Evolutionary conservation across 2,797 vertebrate genomes (phyloP), one percentile per base, ranked within the genome.

Genomic region (Takifugu ocellatus): DNA sequence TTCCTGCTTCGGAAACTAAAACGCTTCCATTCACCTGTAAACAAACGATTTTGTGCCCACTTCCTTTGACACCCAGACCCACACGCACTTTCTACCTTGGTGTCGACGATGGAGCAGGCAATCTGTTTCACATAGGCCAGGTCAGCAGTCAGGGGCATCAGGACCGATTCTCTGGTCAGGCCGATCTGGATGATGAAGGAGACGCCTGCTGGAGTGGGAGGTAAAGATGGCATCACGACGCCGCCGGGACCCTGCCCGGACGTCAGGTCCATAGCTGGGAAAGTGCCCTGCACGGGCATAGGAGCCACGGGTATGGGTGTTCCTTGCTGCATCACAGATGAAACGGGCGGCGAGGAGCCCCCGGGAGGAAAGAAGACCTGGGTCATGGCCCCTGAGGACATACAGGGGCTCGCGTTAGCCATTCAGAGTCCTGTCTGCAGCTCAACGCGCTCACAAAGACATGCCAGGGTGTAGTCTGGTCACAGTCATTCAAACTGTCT

Each of bases 181-280:
- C 94, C 94, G 25, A 96, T 94, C 89, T 96, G 94, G 84, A 96
- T 93, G 82, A 94, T 93, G 89, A 96, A 96, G 67, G 94, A 95
- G 56, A 95, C 89, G 26, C 94, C 94, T 0, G 78, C 56, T 24
- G 89, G 88, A 5, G 74, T 68, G 1, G 87, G 72, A 26, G 88
- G 73, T 45, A 71, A 58, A 0, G 79, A 69, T 10, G 83, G 65
- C 48, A 82, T 69, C 53, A 43, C 25, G 3, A 48, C 48, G 25
- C 75, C 82, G 2, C 82, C 78, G 0, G 81, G 59, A 17, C 51
- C 69, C 46, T 78, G 85, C 3, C 59, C 73, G 17, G 60, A n/a
- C 56, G 56, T 26, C 68, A 83, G 15, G 54, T 86, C 73, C 77
- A 86, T 62, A 39, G 86, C 47, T 21, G 84, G 62, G 66, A 89